Evolutionary conservation across 2,888 invertebrate genomes (phyloP), one percentile per base, ranked within the genome.

Genomic region (Hypolimnas misippus): DNA sequence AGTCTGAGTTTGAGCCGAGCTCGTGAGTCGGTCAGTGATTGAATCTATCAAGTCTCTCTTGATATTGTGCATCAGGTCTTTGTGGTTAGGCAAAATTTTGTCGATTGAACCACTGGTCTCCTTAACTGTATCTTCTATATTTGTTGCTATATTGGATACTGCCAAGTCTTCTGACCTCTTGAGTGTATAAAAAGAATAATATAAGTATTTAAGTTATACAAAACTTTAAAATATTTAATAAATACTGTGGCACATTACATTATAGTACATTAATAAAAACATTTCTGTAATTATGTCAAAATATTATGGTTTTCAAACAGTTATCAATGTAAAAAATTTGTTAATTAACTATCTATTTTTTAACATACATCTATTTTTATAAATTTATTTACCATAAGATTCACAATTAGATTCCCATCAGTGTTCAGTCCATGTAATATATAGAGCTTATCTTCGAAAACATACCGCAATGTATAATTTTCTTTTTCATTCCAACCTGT

Each of bases 381-480:
- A n/a, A 31, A 46, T 19, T 4, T 46, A 21, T 6, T 84, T 89
- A 95, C 95, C 93, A 95, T 84, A 14, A 96, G 86, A 81, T 95
- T 96, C 3, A 95, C 77, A 68, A 96, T 92, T 31, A 95, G 81
- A 73, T 93, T 93, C 52, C 93, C 93, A 77, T 95, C 94, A 25
- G 94, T 93, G 64, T 85, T 93, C 17, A 94, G 84, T 14, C 93
- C 95, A 74, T 93, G 93, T 14, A 96, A 82, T 72, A 96, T 93
- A 74, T 94, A 96, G 14, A 96, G 83, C 73, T 94, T 93, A 3
- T 93, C 93, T 55, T 95, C 92, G 59, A 93, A 90, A n/a, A 94
- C 81, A 83, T 97, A 97, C 72, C 96, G 93, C 21, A 97, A 80
- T 0, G 95, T 93, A 78, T 96, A 96, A 69, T 93, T 93, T n/a